Conservation (phyloP, 1,140 invertebrate genomes). For the Matsumurasca onukii region DNA sequence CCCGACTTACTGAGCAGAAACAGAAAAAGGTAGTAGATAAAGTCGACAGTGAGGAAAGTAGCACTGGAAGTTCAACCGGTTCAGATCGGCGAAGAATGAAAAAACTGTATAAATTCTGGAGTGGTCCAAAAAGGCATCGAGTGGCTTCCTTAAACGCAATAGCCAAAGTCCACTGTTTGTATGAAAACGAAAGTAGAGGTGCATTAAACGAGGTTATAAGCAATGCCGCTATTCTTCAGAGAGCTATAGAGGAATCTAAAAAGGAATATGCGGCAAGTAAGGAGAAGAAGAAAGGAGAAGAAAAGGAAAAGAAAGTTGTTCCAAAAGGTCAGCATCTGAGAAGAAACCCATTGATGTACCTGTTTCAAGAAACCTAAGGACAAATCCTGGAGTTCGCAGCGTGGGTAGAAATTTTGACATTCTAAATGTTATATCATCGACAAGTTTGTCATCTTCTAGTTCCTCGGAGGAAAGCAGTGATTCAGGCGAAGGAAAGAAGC, state of each 20-base stretch:
- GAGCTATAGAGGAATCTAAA: slow-evolving; percentile 10
- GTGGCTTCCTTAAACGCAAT: slow-evolving; percentile 86
- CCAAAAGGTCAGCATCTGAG: not conserved
- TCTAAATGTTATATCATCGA: slow-evolving; percentile 56
- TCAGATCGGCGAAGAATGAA: slow-evolving; percentile 50
- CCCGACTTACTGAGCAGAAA: slow-evolving; percentile 30
- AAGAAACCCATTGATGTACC: slow-evolving; percentile 27
- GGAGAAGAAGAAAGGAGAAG: slow-evolving; percentile 27
- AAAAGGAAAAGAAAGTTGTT: not conserved
- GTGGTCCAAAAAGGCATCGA: slow-evolving; percentile 73
- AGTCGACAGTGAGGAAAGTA: slow-evolving; percentile 18
- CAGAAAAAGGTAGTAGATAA: slow-evolving; percentile 31
- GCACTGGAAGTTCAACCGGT: slow-evolving; percentile 42
- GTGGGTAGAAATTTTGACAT: slow-evolving; percentile 82
- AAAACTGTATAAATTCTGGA: slow-evolving; percentile 60
- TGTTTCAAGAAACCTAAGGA: slow-evolving; percentile 62
- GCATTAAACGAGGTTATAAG: slow-evolving; percentile 37
- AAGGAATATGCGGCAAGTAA: slow-evolving; percentile 27
- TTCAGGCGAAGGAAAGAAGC: slow-evolving; percentile 45
- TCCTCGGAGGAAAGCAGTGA: slow-evolving; percentile 50
- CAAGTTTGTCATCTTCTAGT: slow-evolving; percentile 50
- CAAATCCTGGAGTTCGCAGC: slow-evolving; percentile 71
- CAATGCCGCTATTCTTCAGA: slow-evolving; percentile 9
- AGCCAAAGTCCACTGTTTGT: slow-evolving; percentile 89
- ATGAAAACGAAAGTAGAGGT: slow-evolving; percentile 75